Base-by-base conservation (phyloP, 1,140 invertebrate species). In the Neodiprion virginianus region DNA sequence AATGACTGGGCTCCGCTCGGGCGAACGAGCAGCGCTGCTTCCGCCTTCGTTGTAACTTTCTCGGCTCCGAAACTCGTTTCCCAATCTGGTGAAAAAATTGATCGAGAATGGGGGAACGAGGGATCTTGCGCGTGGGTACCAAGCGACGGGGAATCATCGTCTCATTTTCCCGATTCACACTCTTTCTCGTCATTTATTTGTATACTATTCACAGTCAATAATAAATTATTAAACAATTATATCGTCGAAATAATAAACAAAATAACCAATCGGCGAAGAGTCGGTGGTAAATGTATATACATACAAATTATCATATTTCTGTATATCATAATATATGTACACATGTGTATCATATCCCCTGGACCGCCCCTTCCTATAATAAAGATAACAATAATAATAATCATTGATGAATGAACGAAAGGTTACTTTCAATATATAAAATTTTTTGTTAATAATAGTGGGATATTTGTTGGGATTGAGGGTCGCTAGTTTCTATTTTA, bases 171-270 rank as follows among this genome's bases (percentile, higher is more conserved):
- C 12, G 12, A 73, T 74, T 66, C 75, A 40, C 28, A 40, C 5
- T 40, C 74, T 74, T 75, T 75, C 76, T 70, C 71, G 74, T 78
- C 61, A n/a, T 78, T 78, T 77, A 75, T 86, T 86, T 84, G 1
- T 40, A 40, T 40, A 40, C 81, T 85, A 85, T 87, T 84, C 85
- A 86, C 86, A 87, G 84, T 87, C 85, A 87, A 88, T 88, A 87
- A 87, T 88, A 87, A 87, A 87, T 88, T 87, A 40, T 40, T 40
- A 40, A 88, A 86, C 84, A 86, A 80, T 85, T 80, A 83, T 79
- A 78, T 79, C 80, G n/a, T 69, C 80, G 77, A 74, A 81, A 85
- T 71, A 14, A 69, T 71, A 71, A 17, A 40, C 10, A 71, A 48
- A 50, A 71, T 17, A 71, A 71, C 53, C 11, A 61, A 61, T 61